Evolutionary conservation across 2,888 invertebrate genomes (phyloP), one percentile per base, ranked within the genome.

Genomic region (Hydrotaea diabolus): DNA sequence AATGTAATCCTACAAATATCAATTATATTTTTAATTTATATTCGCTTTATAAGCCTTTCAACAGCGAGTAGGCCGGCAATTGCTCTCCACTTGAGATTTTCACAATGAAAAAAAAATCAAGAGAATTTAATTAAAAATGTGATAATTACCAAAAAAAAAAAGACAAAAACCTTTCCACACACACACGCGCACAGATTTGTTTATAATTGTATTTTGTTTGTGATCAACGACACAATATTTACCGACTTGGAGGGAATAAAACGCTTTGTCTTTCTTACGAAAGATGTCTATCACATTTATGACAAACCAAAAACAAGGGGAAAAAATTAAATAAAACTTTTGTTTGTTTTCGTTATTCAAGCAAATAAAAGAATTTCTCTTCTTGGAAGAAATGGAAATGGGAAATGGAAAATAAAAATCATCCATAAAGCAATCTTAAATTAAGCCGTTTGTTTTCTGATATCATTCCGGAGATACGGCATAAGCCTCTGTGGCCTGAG

Each of bases 1-100:
- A 72, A 66, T 72, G 21, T 66, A 64, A 76, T 57, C 62, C 53
- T 69, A 59, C 59, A 80, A 80, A 11, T 69, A 75, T 55, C 31
- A 75, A 77, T 77, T 75, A 80, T 66, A 46, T 55, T 49, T 71
- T 19, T 66, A 76, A 79, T 83, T 79, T 83, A 79, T 83, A 57
- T 46, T 55, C 43, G 55, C 46, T 62, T 53, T 77, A 59, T 72
- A 78, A 46, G 53, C n/a, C 53, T 83, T 71, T 75, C 21, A 75
- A 53, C 55, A 71, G 53, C 55, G n/a, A 55, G 1, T 13, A 39
- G 39, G 39, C 39, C 8, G 39, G 39, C 39, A 39, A 53, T 17
- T 11, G 9, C 43, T 15, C 43, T 4, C 43, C 15, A 21, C 36
- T 13, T 15, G 59, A 64, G 36, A 31, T n/a, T 46, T 15, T 15